Conservation (phyloP, 2,888 invertebrate genomes). For the Agrypnus murinus region DNA sequence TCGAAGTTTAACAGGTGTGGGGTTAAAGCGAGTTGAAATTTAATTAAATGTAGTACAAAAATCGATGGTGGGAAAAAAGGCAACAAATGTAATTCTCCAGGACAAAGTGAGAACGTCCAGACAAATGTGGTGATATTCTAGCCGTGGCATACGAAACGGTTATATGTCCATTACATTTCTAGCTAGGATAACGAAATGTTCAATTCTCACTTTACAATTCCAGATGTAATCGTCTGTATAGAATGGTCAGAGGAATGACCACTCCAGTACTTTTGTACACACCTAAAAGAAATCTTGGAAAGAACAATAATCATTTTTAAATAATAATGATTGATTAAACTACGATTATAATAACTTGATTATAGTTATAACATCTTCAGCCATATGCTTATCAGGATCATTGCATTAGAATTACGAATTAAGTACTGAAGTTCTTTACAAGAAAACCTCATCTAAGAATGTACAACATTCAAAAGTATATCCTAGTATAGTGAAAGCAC, state of each 20-base stretch:
- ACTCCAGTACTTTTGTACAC: not conserved
- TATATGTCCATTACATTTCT: conserved; percentile 57
- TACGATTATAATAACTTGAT: too few relatives aligned
- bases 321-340: too few relatives aligned
- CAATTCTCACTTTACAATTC: conserved; percentile 62
- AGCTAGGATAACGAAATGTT: conserved; percentile 61
- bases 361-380: too few relatives aligned
- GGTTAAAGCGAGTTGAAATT: conserved; percentile 66
- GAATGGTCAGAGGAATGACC: conserved; percentile 52
- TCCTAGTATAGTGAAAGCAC: conserved; percentile 7
- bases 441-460: not conserved
- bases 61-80: conserved; percentile 37
- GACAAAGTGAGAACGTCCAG: conserved; percentile 27
- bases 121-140: conserved; percentile 38
- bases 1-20: conserved; percentile 71
- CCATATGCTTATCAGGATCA: too few relatives aligned
- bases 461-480: conserved; percentile 13
- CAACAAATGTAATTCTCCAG: conserved; percentile 51
- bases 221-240: conserved; percentile 57
- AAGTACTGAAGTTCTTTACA: not conserved
- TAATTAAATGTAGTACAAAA: conserved; percentile 66
- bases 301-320: too few relatives aligned
- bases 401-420: too few relatives aligned
- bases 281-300: conserved; percentile 1
- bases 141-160: conserved; percentile 55